phyloP scores from a whole-genome alignment of 2,888 invertebrate species.

The Dolomedes plantarius region DNA sequence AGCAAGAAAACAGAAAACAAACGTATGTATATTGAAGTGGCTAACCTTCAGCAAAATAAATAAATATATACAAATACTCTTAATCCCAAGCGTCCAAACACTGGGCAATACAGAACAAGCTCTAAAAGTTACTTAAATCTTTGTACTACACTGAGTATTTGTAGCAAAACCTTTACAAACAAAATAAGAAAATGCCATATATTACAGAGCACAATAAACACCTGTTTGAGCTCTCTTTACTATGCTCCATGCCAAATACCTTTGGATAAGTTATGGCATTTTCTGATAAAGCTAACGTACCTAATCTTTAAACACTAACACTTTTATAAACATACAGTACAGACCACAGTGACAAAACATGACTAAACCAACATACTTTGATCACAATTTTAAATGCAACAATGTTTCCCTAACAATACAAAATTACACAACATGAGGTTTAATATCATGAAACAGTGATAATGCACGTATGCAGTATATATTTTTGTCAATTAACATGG shows the following conservation, averaged over 20 bases:
- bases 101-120: background rate
- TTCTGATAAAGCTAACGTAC: conserved; percentile 1
- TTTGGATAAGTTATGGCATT: too few species aligned
- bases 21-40: conserved; percentile 62
- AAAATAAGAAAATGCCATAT: conserved; percentile 18
- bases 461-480: conserved; percentile 19
- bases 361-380: conserved; percentile 58
- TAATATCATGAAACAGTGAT: conserved; percentile 41
- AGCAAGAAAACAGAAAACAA: conserved; percentile 14
- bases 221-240: background rate
- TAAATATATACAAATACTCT: background rate
- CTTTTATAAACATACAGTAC: conserved; percentile 29
- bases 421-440: conserved; percentile 38
- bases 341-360: conserved; percentile 44
- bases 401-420: conserved; percentile 44
- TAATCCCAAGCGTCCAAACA: background rate
- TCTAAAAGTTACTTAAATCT: background rate
- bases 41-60: conserved; percentile 20
- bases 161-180: background rate
- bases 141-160: background rate
- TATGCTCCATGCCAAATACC: background rate
- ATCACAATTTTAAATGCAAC: conserved; percentile 65
- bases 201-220: background rate
- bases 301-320: conserved; percentile 31
- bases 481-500: conserved; percentile 39